phyloP scores from a whole-genome alignment of 2,797 vertebrate genomes.

The Smutsia temminckii region DNA sequence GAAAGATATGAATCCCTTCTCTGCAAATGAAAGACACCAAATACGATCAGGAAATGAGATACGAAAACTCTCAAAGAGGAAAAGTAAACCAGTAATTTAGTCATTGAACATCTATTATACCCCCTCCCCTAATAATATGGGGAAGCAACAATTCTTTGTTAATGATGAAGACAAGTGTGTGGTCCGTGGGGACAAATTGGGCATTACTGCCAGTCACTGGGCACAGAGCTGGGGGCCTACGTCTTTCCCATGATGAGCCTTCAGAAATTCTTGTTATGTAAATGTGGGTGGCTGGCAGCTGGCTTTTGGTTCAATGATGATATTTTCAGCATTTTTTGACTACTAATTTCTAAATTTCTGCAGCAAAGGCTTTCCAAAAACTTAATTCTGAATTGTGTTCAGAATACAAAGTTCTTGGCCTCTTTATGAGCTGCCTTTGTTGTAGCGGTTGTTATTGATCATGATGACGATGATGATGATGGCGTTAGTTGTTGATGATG shows the following conservation, averaged over 20 bases:
- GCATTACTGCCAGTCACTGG: neutral
- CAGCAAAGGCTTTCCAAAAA: conserved; percentile 41
- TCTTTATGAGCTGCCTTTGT: conserved; percentile 16
- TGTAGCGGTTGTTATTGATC: neutral
- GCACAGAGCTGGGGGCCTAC: neutral
- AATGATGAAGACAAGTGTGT: neutral
- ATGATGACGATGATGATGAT: neutral
- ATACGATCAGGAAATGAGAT: neutral
- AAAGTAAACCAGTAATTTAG: conserved; percentile 37
- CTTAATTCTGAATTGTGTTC: conserved; percentile 6
- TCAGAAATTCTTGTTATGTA: conserved; percentile 48
- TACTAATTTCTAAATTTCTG: conserved; percentile 44
- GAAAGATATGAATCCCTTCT: conserved; percentile 32
- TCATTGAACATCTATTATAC: neutral
- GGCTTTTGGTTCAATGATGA: conserved; percentile 38
- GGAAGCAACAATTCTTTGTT: conserved; percentile 36
- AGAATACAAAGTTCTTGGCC: neutral
- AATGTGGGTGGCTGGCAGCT: conserved; percentile 29
- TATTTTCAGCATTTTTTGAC: conserved; percentile 50
- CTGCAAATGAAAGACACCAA: conserved; percentile 33
- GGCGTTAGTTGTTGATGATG: conserved; percentile 4
- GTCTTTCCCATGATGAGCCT: conserved; percentile 17
- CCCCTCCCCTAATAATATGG: neutral
- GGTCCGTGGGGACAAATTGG: neutral
- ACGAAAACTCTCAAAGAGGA: conserved; percentile 2